Evolutionary conservation across 2,888 invertebrate genomes (phyloP), one percentile per base, ranked within the genome.

Genomic region (Drosophila meridionalis): DNA sequence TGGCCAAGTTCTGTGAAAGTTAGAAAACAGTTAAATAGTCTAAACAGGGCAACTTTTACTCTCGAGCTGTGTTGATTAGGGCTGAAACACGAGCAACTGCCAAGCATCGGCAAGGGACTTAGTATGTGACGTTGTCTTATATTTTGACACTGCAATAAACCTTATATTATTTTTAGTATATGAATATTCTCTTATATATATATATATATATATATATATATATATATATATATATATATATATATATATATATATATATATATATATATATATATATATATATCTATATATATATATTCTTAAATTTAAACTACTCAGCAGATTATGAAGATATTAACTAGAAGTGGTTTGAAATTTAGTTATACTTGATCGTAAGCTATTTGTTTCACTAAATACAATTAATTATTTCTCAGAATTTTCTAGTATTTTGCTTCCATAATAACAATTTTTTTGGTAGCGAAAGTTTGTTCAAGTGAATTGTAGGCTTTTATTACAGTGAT

Each of bases 1-100:
- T 76, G 77, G 56, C 38, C 56, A 56, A 36, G 28, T 42, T 65
- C 12, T 45, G 61, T 8, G 5, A 58, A 40, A 58, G 43, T 62
- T 56, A 43, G 32, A 56, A 42, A 30, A 28, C n/a, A 62, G 28
- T 26, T 11, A 14, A 40, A 14, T 56, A 34, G 70, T 42, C 32
- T 14, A 57, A 26, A 9, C 42, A 53, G 45, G 26, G 30, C 7
- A n/a, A 66, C 14, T 20, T 36, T 57, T 4, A 34, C 53, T 67
- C 20, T 38, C 26, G 26, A 58, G 28, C 38, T 26, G 26, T 38
- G 26, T 38, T 34, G 28, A 48, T 26, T 8, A n/a, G 7, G 20
- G 8, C 26, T 36, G 38, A 20, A 53, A n/a, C 12, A 20, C 34
- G n/a, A 26, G 53, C 11, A 11, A 34, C 14, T 30, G 38, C 4